phyloP scores from a whole-genome alignment of 2,888 invertebrate species.

The Clanis bilineata region DNA sequence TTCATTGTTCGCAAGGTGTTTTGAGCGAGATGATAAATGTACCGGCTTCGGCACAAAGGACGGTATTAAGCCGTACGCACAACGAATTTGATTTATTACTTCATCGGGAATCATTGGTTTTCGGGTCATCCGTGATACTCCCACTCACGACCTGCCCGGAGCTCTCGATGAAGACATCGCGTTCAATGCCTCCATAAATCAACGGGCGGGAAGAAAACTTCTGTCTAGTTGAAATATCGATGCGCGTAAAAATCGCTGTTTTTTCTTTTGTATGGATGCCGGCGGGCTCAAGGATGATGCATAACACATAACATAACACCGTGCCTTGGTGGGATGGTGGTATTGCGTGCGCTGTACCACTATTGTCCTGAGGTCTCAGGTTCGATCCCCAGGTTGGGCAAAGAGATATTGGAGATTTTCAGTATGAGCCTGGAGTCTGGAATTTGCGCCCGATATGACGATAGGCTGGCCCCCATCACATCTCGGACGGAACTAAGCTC shows the following conservation, averaged over 20 bases:
- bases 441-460: no score
- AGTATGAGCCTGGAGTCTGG: no score
- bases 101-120: conserved; percentile 65
- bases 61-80: conserved; percentile 58
- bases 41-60: conserved; percentile 52
- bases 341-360: no score
- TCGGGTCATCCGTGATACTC: conserved; percentile 66
- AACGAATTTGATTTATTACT: conserved; percentile 77
- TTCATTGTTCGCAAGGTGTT: conserved; percentile 45
- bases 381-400: no score
- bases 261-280: neutral
- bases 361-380: no score
- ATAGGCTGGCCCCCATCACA: no score
- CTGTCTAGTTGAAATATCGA: conserved; percentile 26
- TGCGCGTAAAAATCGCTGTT: conserved; percentile 1
- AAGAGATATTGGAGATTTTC: no score
- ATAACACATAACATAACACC: no score
- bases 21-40: conserved; percentile 61
- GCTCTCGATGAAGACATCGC: conserved; percentile 73
- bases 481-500: no score
- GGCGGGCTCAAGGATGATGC: neutral
- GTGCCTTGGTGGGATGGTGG: no score
- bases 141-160: conserved; percentile 75
- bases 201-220: conserved; percentile 37
- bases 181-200: conserved; percentile 73